phyloP scores from a whole-genome alignment of 37 sponge, comb jelly and placozoan genomes.

The Petrosia ficiformis region DNA sequence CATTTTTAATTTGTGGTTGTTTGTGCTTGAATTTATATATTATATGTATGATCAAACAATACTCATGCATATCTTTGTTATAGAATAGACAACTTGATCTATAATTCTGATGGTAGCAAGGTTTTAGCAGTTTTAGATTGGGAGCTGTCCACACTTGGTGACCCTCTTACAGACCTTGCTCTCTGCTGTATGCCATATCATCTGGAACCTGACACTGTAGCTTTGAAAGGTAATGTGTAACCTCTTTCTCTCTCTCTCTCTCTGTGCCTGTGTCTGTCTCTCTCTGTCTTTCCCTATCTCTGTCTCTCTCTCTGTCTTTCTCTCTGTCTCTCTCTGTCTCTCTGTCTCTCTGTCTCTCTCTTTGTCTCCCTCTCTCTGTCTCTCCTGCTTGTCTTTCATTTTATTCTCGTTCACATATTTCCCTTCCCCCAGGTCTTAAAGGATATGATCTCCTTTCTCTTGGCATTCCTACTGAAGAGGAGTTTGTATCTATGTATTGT shows the following conservation, averaged over 20 bases:
- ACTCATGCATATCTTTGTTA: background rate
- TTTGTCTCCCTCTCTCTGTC: no score
- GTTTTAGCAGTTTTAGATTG: constrained; percentile 82
- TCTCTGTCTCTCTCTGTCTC: constrained; percentile 4
- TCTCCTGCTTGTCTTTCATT: no score
- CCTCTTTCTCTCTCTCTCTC: background rate
- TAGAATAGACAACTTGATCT: constrained; percentile 69
- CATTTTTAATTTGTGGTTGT: no score
- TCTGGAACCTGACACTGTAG: constrained; percentile 28
- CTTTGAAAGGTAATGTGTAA: constrained; percentile 39
- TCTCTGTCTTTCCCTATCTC: no score
- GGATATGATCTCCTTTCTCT: constrained; percentile 35
- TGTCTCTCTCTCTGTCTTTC: no score
- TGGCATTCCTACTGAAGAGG: constrained; percentile 68
- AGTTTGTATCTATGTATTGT: constrained; percentile 43
- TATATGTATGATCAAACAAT: background rate
- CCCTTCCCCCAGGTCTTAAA: constrained; percentile 27
- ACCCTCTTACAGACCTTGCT: constrained; percentile 74
- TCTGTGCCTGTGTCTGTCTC: no score
- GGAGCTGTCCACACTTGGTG: constrained; percentile 83
- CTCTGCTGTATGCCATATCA: constrained; percentile 66
- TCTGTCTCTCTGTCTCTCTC: constrained; percentile 8
- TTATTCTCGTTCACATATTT: background rate
- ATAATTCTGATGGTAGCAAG: constrained; percentile 19
- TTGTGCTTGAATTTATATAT: no score